Evolutionary conservation across 2,888 invertebrate species (phyloP).

Genomic region (Xylota segnis): DNA sequence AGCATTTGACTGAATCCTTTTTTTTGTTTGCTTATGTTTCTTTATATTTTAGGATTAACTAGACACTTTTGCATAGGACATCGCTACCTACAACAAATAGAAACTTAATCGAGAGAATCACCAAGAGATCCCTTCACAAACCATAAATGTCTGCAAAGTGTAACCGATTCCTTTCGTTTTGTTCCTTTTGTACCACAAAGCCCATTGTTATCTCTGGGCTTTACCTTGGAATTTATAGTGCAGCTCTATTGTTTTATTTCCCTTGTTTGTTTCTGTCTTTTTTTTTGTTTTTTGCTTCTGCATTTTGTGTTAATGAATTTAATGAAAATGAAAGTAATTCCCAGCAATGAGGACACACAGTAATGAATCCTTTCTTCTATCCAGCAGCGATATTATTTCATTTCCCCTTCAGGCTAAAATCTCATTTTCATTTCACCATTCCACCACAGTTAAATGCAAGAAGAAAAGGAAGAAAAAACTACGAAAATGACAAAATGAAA

Average conservation of each 20-base stretch:
- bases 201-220: slow-evolving; percentile 42
- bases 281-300: slow-evolving; percentile 8
- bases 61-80: too few relatives aligned
- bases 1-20: too few relatives aligned
- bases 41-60: too few relatives aligned
- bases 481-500: slow-evolving; percentile 70
- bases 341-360: slow-evolving; percentile 69
- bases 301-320: slow-evolving; percentile 73
- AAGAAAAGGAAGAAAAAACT: slow-evolving; percentile 42
- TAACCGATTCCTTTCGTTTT: not conserved
- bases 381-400: slow-evolving; percentile 66
- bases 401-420: slow-evolving; percentile 61
- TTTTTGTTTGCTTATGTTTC: too few relatives aligned
- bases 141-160: not conserved
- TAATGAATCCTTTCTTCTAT: slow-evolving; percentile 72
- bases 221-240: slow-evolving; percentile 62
- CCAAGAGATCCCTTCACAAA: not conserved
- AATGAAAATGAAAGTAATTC: slow-evolving; percentile 75
- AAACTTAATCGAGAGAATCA: not conserved
- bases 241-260: slow-evolving; percentile 49
- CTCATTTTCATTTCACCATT: slow-evolving; percentile 71
- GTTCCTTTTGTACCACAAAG: not conserved
- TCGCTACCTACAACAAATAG: too few relatives aligned
- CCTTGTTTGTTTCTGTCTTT: slow-evolving; percentile 11
- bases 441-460: slow-evolving; percentile 60